These are phyloP conservation scores for Thripadectes ignobilis DNA, from an alignment of 2,797 vertebrate species.

Conservation along the genomic window DNA sequence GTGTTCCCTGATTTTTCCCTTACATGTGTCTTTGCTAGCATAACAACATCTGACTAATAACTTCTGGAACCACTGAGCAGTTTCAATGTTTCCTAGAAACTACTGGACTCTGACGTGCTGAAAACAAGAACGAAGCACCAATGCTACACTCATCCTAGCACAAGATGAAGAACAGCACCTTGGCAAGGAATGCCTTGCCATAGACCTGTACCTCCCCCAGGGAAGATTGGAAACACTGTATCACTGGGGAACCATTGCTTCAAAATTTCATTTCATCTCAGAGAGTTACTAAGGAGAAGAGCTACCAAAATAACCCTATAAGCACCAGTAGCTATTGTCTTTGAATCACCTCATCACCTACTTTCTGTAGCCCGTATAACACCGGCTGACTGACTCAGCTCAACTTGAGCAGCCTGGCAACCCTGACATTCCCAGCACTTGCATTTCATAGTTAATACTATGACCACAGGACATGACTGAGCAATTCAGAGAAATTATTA, in stretches of 20 bases:
- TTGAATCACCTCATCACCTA: neutral
- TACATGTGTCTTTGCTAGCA: neutral
- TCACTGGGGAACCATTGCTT: neutral
- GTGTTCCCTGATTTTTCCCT: neutral
- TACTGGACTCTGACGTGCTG: neutral
- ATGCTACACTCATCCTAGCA: fast-evolving
- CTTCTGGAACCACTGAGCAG: neutral
- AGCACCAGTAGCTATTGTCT: neutral
- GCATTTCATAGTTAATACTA: neutral
- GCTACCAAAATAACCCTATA: neutral
- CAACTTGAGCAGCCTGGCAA: neutral
- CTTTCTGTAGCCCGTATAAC: neutral
- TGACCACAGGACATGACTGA: neutral
- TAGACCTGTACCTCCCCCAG: fast-evolving
- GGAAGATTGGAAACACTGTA: fast-evolving
- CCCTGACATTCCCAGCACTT: neutral
- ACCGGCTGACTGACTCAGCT: neutral
- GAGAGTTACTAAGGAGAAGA: neutral
- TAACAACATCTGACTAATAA: neutral
- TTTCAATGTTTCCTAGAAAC: neutral
- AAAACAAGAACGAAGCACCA: neutral
- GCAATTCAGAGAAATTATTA: neutral
- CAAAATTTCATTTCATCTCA: neutral
- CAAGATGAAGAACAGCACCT: neutral
- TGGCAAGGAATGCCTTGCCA: neutral